Percentiles rank a stretch among this genome's conserved stretches.
These are phyloP conservation scores for Ichneumoninae sp. DNA, from an alignment of 2,888 invertebrate genomes.

Conservation along the genomic window DNA sequence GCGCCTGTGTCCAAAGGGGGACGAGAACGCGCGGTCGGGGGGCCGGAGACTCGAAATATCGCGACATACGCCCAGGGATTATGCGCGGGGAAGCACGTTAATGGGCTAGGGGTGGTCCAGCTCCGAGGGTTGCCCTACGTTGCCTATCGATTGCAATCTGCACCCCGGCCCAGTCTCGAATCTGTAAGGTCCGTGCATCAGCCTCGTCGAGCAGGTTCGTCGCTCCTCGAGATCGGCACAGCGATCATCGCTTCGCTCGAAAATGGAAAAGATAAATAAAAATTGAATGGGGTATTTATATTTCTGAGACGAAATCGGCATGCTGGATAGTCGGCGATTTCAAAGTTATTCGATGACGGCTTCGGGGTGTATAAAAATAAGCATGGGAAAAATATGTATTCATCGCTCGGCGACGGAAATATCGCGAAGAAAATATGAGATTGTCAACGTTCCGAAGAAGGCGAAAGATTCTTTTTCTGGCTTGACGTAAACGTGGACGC, in stretches of 20 bases:
- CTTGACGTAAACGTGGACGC: conserved; percentile 43
- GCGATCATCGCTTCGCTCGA: not conserved
- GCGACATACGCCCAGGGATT: conserved; percentile 78
- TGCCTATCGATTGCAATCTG: conserved; percentile 60
- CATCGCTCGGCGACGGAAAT: conserved; percentile 21
- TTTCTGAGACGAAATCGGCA: not conserved
- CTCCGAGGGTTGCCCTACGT: conserved; percentile 41
- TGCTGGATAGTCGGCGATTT: not conserved
- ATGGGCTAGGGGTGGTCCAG: conserved; percentile 64
- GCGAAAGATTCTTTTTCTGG: conserved; percentile 35
- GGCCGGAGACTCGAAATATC: conserved; percentile 69
- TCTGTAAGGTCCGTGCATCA: conserved; percentile 7
- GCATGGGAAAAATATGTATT: not conserved
- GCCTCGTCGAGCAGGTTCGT: conserved; percentile 64
- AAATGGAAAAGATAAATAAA: not conserved
- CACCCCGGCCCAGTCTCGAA: conserved; percentile 5
- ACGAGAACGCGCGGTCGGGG: conserved; percentile 63
- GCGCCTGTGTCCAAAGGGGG: conserved; percentile 59
- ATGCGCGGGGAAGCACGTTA: conserved; percentile 68
- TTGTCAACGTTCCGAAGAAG: conserved; percentile 27
- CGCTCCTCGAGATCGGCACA: conserved; percentile 8
- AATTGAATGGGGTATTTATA: not conserved
- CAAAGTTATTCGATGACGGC: not conserved
- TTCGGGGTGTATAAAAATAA: not conserved
- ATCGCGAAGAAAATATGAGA: conserved; percentile 23